Conservation (phyloP, 2,797 vertebrate species). For the Gobionotothen gibberifrons region DNA sequence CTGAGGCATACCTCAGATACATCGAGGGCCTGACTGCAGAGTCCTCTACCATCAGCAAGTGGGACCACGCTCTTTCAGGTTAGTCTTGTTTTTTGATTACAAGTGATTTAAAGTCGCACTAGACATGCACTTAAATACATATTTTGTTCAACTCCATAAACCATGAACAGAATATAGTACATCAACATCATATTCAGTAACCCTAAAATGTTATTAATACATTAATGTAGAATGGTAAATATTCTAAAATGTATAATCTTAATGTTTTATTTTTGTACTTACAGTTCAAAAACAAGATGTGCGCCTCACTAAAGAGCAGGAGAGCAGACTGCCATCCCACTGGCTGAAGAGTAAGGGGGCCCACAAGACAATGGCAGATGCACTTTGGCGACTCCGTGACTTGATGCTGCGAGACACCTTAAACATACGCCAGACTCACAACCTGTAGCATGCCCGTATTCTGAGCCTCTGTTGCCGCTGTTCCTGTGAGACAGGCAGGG, state of each 20-base stretch:
- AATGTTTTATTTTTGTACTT: conserved; percentile 21
- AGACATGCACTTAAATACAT: not conserved
- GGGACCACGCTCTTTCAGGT: conserved; percentile 98
- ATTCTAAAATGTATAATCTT: not conserved
- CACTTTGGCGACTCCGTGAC: conserved; percentile 96
- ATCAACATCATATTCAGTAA: not conserved
- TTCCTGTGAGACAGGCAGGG: conserved; percentile 73
- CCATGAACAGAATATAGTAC: not conserved
- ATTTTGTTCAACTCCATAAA: not conserved
- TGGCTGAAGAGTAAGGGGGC: conserved; percentile 99
- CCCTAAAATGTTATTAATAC: not conserved
- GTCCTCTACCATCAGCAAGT: conserved; percentile 94
- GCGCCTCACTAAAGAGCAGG: conserved; percentile 96
- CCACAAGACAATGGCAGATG: conserved; percentile 98
- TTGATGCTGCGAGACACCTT: conserved; percentile 97
- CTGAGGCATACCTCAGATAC: conserved; percentile 96
- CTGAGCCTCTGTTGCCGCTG: conserved; percentile 67
- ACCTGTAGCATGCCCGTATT: conserved; percentile 85
- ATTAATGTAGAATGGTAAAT: not conserved
- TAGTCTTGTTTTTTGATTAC: conserved; percentile 38
- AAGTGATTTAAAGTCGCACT: not conserved
- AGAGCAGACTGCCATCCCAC: conserved; percentile 95
- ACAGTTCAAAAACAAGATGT: conserved; percentile 94
- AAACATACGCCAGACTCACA: conserved; percentile 94
- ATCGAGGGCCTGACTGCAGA: conserved; percentile 96